These are phyloP conservation scores for Sarcophaga rosellei DNA, from an alignment of 2,888 invertebrate species.

Conservation along the genomic window DNA sequence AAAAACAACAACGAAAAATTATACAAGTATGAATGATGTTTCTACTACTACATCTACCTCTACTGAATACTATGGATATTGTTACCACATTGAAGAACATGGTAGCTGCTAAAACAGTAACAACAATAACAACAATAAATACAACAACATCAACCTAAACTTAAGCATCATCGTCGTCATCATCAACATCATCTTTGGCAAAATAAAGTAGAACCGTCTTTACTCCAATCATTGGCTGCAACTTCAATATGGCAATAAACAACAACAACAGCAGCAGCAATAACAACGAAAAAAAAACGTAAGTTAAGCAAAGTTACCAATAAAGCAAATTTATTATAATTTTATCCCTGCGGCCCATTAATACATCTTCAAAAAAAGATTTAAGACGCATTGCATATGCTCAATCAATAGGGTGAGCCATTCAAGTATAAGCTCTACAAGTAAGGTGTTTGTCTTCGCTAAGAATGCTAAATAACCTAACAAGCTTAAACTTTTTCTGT, in stretches of 20 bases:
- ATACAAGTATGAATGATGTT: slow-evolving; percentile 64
- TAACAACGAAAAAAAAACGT: slow-evolving; percentile 50
- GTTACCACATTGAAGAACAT: slow-evolving; percentile 33
- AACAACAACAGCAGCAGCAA: slow-evolving; percentile 54
- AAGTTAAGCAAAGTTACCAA: slow-evolving; percentile 73
- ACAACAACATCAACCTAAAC: slow-evolving; percentile 32
- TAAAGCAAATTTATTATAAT: slow-evolving; percentile 78
- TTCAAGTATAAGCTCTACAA: neutral
- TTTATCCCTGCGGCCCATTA: slow-evolving; percentile 71
- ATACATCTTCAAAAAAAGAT: slow-evolving; percentile 66
- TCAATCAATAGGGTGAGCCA: slow-evolving; percentile 27
- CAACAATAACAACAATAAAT: slow-evolving; percentile 34
- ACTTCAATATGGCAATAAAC: neutral
- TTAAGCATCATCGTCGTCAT: slow-evolving; percentile 47
- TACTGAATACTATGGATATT: slow-evolving; percentile 5
- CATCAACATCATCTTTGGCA: slow-evolving; percentile 12
- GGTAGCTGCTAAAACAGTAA: slow-evolving; percentile 43
- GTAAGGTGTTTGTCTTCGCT: neutral
- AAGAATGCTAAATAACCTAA: too few species aligned
- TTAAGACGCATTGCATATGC: slow-evolving; percentile 54
- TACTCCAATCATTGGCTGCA: slow-evolving; percentile 39
- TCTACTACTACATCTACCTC: slow-evolving; percentile 53
- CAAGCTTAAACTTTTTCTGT: too few species aligned
- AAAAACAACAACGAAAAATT: slow-evolving; percentile 8
- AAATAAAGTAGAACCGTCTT: slow-evolving; percentile 39